Evolutionary conservation across 2,113 vertebrate genomes (phyloP).

Genomic region (Egretta garzetta): DNA sequence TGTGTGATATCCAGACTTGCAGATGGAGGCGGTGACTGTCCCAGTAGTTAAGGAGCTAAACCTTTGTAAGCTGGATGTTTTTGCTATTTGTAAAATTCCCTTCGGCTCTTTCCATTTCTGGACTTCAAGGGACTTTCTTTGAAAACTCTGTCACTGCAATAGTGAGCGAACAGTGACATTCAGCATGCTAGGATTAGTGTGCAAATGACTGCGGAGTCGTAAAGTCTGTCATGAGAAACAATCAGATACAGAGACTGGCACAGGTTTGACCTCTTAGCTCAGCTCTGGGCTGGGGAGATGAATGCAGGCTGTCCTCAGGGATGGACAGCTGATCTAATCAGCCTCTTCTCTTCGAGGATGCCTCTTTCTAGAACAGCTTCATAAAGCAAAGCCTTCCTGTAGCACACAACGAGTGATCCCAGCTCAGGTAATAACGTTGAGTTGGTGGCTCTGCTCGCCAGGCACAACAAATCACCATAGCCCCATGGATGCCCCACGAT

Average conservation of each 20-base stretch:
- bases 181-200: neutral
- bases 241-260: neutral
- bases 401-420: too few relatives aligned
- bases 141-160: too few relatives aligned
- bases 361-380: neutral
- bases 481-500: neutral
- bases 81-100: too few relatives aligned
- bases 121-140: too few relatives aligned
- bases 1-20: too few relatives aligned
- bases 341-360: neutral
- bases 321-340: neutral
- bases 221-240: neutral
- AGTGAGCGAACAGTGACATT: too few relatives aligned
- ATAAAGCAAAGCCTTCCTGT: neutral
- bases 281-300: neutral
- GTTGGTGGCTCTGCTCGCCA: neutral
- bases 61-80: too few relatives aligned
- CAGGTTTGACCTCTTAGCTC: neutral
- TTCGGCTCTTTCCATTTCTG: too few relatives aligned
- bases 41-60: too few relatives aligned
- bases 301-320: neutral
- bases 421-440: neutral
- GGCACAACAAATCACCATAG: neutral
- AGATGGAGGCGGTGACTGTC: too few relatives aligned
- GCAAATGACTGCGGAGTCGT: neutral